phyloP scores from a whole-genome alignment of 2,797 vertebrate species.

The Poecilia velifera region DNA sequence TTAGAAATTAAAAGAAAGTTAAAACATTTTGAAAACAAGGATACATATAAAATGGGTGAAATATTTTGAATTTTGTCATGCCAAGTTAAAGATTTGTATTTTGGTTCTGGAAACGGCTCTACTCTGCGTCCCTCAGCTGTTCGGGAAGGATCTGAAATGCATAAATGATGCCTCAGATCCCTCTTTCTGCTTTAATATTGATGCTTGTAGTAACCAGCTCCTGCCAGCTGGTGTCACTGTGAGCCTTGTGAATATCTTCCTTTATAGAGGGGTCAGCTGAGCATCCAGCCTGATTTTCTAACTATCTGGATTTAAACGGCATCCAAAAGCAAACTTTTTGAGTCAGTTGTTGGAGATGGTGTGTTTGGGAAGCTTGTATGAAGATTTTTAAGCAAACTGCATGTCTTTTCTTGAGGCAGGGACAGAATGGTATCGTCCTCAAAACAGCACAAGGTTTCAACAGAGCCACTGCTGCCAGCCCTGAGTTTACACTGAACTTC shows the following conservation, averaged over 20 bases:
- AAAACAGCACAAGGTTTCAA: conserved; percentile 30
- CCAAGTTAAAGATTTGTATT: not conserved
- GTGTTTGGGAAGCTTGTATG: conserved; percentile 43
- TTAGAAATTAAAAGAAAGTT: not conserved
- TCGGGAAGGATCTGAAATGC: not conserved
- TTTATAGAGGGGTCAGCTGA: conserved; percentile 48
- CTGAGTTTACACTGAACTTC: conserved; percentile 37
- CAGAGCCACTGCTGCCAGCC: conserved; percentile 35
- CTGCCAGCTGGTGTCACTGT: conserved; percentile 77
- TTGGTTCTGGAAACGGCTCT: not conserved
- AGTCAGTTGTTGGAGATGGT: conserved; percentile 60
- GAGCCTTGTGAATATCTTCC: conserved; percentile 56
- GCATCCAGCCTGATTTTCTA: conserved; percentile 68
- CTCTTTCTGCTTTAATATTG: not conserved
- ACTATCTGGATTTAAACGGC: conserved; percentile 71
- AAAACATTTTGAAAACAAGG: not conserved
- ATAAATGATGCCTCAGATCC: not conserved
- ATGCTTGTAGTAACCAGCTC: conserved; percentile 46
- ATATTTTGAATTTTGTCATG: not conserved
- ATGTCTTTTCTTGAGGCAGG: conserved; percentile 49
- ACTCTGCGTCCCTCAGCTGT: not conserved
- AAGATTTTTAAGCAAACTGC: conserved; percentile 30
- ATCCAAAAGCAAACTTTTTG: conserved; percentile 58
- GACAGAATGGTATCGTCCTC: conserved; percentile 25
- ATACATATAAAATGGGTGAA: not conserved